Conservation (phyloP, 2,113 vertebrate species). For the Upupa epops region DNA sequence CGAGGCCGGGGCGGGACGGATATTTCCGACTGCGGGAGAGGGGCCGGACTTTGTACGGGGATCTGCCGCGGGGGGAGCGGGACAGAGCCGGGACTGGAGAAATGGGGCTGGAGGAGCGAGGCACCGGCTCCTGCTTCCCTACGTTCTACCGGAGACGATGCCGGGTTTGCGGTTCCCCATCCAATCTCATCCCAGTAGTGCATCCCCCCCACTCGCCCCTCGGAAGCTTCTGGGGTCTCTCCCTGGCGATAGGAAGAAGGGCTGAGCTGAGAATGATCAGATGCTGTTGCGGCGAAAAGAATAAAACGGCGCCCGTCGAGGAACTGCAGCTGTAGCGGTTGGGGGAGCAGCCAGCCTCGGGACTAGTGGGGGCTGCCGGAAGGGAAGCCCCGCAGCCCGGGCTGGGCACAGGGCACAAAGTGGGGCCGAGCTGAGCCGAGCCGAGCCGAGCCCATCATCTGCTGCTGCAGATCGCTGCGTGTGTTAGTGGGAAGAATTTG, state of each 20-base stretch:
- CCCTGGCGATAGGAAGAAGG: not conserved
- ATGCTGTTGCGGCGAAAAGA: not conserved
- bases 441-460: no score
- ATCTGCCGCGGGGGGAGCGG: not conserved
- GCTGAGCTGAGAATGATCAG: not conserved
- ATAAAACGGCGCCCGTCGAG: not conserved
- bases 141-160: accelerated
- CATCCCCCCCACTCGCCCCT: not conserved
- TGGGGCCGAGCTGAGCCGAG: not conserved
- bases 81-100: not conserved
- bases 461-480: not conserved
- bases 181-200: not conserved
- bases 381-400: no score
- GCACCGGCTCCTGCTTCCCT: not conserved
- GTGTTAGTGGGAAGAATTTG: not conserved
- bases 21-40: not conserved
- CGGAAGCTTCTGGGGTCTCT: not conserved
- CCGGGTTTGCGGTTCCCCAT: not conserved
- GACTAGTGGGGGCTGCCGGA: not conserved
- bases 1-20: not conserved
- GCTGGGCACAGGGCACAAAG: not conserved
- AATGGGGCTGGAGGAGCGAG: no score
- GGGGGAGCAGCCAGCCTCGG: not conserved
- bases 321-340: not conserved
- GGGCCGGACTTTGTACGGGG: accelerated